Evolutionary conservation across 2,888 invertebrate genomes (phyloP).

Genomic region (Acleris laterana): DNA sequence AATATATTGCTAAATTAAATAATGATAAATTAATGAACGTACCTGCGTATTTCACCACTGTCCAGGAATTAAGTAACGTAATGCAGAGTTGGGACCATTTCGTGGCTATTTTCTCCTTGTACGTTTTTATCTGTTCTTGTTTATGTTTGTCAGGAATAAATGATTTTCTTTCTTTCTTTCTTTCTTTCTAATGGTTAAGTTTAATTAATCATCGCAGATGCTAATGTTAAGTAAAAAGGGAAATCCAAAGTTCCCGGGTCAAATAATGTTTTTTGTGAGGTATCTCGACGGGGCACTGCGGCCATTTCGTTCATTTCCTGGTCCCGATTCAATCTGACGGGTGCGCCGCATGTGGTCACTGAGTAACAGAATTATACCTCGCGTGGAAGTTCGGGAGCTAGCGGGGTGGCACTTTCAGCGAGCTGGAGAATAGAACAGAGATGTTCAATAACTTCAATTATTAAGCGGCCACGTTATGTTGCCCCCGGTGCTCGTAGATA

Average conservation of each 20-base stretch:
- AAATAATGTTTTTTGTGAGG: constrained; percentile 56
- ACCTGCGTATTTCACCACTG: no score
- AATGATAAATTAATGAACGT: background rate
- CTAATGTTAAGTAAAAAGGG: background rate
- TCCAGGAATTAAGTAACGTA: no score
- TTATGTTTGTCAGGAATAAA: no score
- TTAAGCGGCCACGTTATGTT: no score
- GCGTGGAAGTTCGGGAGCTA: constrained; percentile 58
- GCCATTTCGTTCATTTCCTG: constrained; percentile 64
- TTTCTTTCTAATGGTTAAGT: background rate
- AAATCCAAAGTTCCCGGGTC: constrained; percentile 41
- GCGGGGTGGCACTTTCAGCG: constrained; percentile 34
- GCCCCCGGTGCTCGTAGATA: no score
- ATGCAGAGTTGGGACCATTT: no score
- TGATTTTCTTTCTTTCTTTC: no score
- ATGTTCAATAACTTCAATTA: no score
- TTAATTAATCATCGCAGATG: background rate
- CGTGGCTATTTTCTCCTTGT: no score
- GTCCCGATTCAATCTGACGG: constrained; percentile 60
- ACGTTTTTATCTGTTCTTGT: no score
- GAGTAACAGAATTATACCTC: constrained; percentile 75
- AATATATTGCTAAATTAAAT: background rate
- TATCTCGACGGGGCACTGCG: constrained; percentile 71
- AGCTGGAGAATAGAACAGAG: background rate
- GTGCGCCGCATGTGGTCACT: constrained; percentile 74